Base-by-base conservation (phyloP, 2,888 invertebrate genomes). In the Drosophila mercatorum region DNA sequence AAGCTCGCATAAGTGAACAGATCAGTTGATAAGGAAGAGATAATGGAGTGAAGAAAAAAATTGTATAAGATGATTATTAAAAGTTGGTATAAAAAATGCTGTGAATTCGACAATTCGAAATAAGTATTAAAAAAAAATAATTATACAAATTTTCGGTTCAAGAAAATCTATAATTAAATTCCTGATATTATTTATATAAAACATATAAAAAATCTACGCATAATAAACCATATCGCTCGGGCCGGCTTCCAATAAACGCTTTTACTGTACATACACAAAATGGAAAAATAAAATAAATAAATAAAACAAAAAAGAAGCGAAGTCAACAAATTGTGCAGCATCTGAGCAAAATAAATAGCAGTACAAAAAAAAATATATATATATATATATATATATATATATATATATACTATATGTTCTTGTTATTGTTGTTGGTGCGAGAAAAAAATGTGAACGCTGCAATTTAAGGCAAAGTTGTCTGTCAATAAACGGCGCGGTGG, bases 341-440 rank as follows among this genome's bases (percentile, higher is more conserved):
- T 89, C 88, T 84, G 88, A 84, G 59, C 55, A 68, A 81, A 76
- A 84, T 87, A 84, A 84, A 84, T 84, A 87, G 68, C 63, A 53
- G 49, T 6, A 17, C 28, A 55, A 59, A 66, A 57, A 55, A 53
- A 14, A n/a, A n/a, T n/a, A n/a, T n/a, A n/a, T n/a, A n/a, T n/a
- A n/a, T n/a, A n/a, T n/a, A n/a, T n/a, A n/a, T n/a, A n/a, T n/a
- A n/a, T n/a, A n/a, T n/a, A n/a, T n/a, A n/a, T n/a, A 7, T 43
- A 43, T 22, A 47, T 17, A 17, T 17, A 17, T 17, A 17, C 17
- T 17, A 17, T 52, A 47, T 12, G 1, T 52, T 53, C 17, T 58
- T n/a, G 14, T 17, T 40, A n/a, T 11, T 51, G 55, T 8, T 56
- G 56, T 8, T 56, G 56, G 2, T 14, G n/a, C 14, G n/a, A 5